These are phyloP conservation scores for Ptyas mucosa DNA, from an alignment of 2,113 vertebrate genomes.

Conservation along the genomic window DNA sequence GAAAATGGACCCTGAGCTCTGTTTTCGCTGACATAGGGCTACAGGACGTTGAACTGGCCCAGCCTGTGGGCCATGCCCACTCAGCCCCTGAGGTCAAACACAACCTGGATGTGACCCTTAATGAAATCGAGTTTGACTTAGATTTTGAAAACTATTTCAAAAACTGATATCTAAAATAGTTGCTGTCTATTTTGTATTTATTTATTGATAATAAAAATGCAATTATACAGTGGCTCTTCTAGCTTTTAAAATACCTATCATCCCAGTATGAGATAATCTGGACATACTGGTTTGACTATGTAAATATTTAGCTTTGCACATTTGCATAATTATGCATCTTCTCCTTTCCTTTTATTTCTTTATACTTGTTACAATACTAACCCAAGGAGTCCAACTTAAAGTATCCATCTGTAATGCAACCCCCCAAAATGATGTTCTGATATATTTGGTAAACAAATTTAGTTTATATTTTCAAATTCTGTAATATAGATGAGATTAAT, in stretches of 20 bases:
- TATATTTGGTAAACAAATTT: not conserved
- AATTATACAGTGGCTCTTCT: constrained; percentile 52
- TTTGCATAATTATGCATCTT: not conserved
- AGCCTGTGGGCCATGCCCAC: too few species aligned
- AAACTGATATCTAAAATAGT: constrained; percentile 54
- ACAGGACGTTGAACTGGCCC: too few species aligned
- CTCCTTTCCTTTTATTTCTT: not conserved
- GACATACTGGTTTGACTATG: constrained; percentile 30
- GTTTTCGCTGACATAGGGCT: too few species aligned
- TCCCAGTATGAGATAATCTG: constrained; percentile 31
- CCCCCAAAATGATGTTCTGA: not conserved
- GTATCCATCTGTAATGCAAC: not conserved
- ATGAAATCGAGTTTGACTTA: too few species aligned
- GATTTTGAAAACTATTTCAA: constrained; percentile 49
- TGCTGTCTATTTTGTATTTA: constrained; percentile 51
- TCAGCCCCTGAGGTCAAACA: too few species aligned
- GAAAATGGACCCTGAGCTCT: too few species aligned
- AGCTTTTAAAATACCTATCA: constrained; percentile 46
- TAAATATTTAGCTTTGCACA: constrained; percentile 35
- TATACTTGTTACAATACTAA: not conserved
- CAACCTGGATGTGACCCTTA: too few species aligned
- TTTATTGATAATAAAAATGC: constrained; percentile 39
- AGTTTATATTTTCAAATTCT: not conserved
- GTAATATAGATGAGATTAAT: not conserved
- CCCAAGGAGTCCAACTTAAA: not conserved